These are phyloP conservation scores for Poeciliopsis prolifica DNA, from an alignment of 2,113 vertebrate species.

Conservation along the genomic window DNA sequence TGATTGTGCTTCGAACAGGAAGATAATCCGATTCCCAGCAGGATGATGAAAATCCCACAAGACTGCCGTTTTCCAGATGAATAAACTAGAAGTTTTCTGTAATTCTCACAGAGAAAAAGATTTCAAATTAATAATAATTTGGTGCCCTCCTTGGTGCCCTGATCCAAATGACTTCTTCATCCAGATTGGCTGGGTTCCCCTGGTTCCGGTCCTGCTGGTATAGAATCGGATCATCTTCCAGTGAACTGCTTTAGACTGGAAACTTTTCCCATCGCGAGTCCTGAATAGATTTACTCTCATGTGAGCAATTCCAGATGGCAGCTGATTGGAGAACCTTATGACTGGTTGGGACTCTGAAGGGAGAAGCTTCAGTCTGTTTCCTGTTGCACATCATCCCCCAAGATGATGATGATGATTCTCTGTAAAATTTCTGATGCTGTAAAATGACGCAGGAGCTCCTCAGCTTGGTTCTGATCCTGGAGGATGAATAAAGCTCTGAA, in stretches of 20 bases:
- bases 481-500: too few relatives aligned
- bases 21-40: constrained; percentile 53
- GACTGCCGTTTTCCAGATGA: too few relatives aligned
- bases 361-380: constrained; percentile 11
- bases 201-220: neutral
- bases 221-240: constrained; percentile 70
- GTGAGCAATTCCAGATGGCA: neutral
- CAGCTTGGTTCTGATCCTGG: too few relatives aligned
- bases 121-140: too few relatives aligned
- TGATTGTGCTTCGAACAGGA: constrained; percentile 41
- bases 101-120: too few relatives aligned
- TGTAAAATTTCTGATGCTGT: neutral
- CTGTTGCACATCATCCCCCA: neutral
- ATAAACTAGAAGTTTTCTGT: too few relatives aligned
- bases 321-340: neutral
- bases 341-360: neutral
- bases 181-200: too few relatives aligned
- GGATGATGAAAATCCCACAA: neutral
- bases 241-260: constrained; percentile 41
- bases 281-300: constrained; percentile 12
- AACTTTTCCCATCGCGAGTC: constrained; percentile 47
- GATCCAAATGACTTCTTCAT: too few relatives aligned
- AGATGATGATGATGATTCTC: neutral
- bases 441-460: neutral
- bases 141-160: too few relatives aligned